Conservation (phyloP, 2,113 vertebrate species). For the Aptenodytes patagonicus region DNA sequence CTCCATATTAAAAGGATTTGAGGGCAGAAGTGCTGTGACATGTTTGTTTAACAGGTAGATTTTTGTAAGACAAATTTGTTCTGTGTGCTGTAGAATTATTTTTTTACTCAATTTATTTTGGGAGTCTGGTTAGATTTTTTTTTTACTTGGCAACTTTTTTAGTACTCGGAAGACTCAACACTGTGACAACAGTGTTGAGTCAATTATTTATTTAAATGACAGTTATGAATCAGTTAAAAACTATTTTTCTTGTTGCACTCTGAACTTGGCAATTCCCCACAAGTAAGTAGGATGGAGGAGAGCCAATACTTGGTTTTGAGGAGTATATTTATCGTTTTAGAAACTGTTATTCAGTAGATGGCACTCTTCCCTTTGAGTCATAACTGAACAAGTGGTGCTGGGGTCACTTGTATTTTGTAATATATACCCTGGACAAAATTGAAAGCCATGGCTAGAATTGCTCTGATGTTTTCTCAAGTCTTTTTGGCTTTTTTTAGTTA, state of each 20-base stretch:
- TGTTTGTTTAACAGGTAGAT: not conserved
- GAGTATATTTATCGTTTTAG: not conserved
- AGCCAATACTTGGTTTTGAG: not conserved
- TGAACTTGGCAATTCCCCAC: not conserved
- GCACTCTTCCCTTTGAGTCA: constrained; percentile 44
- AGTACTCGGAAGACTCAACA: not conserved
- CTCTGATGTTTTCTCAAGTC: not conserved
- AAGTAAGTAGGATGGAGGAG: not conserved
- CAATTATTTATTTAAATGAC: not conserved
- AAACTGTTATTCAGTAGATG: constrained; percentile 41
- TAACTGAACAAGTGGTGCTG: not conserved
- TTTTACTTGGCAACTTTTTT: not conserved
- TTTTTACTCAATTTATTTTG: not conserved
- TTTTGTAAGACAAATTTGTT: not conserved
- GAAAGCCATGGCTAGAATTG: not conserved
- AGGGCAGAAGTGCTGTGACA: not conserved
- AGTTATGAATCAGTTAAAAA: not conserved
- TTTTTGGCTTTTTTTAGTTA: not conserved
- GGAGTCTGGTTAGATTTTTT: not conserved
- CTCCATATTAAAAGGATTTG: not conserved
- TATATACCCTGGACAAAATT: not conserved
- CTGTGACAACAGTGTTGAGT: not conserved
- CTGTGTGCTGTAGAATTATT: not conserved
- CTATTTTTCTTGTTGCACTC: not conserved
- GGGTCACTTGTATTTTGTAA: not conserved